Percentiles rank a stretch among this genome's conserved stretches.
These are phyloP conservation scores for Centroberyx gerrardi DNA, from an alignment of 2,797 vertebrate genomes.

Conservation along the genomic window DNA sequence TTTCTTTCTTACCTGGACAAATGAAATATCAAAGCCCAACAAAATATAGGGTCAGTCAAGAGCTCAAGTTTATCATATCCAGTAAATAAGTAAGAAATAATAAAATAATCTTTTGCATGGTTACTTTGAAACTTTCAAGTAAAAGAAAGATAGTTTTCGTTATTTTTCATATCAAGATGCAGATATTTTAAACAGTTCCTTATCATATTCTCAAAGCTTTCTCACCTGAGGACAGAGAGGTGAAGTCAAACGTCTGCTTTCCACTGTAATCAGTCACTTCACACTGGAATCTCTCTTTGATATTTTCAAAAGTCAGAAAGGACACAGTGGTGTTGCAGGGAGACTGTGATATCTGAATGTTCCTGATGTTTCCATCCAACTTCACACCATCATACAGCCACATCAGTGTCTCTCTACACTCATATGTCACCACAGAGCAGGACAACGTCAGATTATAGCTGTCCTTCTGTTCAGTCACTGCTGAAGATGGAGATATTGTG, in stretches of 20 bases:
- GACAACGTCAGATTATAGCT: accelerated
- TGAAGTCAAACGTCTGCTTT: no score
- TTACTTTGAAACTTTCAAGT: no score
- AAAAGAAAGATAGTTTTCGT: no score
- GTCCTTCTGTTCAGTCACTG: neutral
- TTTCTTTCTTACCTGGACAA: neutral
- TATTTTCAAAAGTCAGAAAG: neutral
- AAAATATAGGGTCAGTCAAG: neutral
- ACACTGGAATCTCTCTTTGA: constrained; percentile 6
- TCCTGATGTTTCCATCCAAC: neutral
- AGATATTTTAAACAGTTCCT: no score
- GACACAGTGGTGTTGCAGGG: neutral
- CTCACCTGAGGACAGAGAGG: no score
- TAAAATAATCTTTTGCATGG: no score
- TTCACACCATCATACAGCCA: neutral
- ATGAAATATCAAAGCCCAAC: neutral
- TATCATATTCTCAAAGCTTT: no score
- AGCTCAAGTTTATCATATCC: no score
- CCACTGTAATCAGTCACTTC: neutral
- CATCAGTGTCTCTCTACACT: neutral
- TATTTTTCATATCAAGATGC: no score
- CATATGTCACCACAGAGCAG: neutral
- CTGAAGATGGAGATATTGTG: neutral
- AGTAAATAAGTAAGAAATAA: no score
- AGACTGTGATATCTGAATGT: no score